These are phyloP conservation scores for Papilio elwesi DNA, from an alignment of 2,888 invertebrate genomes.

Conservation along the genomic window DNA sequence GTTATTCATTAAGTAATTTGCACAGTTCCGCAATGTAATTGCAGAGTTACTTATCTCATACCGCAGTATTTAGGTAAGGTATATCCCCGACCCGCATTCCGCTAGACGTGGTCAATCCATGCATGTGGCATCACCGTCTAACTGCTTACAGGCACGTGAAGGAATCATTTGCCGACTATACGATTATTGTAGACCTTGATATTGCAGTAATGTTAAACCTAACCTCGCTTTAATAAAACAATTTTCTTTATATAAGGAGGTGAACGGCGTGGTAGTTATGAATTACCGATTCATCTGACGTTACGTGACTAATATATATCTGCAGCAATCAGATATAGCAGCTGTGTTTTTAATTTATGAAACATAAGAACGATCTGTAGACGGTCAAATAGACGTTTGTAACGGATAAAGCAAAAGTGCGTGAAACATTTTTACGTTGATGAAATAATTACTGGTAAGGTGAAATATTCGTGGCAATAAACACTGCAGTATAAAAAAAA, in stretches of 20 bases:
- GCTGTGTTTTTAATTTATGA: no score
- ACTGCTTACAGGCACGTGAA: constrained; percentile 52
- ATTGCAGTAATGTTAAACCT: constrained; percentile 23
- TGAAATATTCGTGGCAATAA: constrained; percentile 22
- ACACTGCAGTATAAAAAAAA: constrained; percentile 20
- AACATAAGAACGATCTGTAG: no score
- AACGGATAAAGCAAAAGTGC: no score
- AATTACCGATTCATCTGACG: no score
- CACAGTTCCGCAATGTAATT: constrained; percentile 1
- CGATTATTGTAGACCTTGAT: constrained; percentile 33
- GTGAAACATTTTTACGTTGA: not conserved
- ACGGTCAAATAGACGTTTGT: no score
- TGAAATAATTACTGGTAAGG: not conserved
- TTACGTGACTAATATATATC: no score
- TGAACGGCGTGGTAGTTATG: no score
- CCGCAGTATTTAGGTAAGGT: constrained; percentile 28
- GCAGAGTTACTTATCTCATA: constrained; percentile 6
- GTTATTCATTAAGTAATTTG: not conserved
- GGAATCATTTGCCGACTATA: constrained; percentile 48
- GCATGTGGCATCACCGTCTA: constrained; percentile 47
- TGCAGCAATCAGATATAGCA: no score
- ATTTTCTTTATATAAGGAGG: not conserved
- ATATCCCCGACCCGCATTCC: constrained; percentile 29
- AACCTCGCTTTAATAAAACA: constrained; percentile 1
- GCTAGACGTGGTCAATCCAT: constrained; percentile 47